Evolutionary conservation across 2,888 invertebrate species (phyloP), one percentile per base, ranked within the genome.

Genomic region (Physocephala rufipes): DNA sequence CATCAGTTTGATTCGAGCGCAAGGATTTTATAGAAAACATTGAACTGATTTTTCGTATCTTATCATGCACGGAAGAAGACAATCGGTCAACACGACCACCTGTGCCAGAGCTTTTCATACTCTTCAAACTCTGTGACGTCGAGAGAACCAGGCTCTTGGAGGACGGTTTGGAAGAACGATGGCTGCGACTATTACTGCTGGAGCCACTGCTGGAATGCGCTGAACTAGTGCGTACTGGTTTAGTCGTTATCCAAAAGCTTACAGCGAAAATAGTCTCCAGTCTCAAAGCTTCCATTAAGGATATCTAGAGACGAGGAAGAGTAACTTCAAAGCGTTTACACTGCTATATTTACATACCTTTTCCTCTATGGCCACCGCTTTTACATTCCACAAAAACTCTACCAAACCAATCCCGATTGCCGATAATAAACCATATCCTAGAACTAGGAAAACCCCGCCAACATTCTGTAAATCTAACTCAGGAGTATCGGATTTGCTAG

Each of bases 361-460:
- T 84, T 94, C 92, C 72, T 91, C 90, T 1, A 92, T 91, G 28
- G 93, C 90, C 63, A 94, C 90, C 80, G 93, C 89, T 76, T 92
- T 89, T 1, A 95, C 91, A 83, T 95, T 94, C 90, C 95, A 91
- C 21, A 95, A 86, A 82, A 97, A 96, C 84, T 98, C 96, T 24
- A 92, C 87, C 13, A 95, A 84, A 5, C 95, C 94, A 21, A 96
- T 90, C 2, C 92, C 74, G 53, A 93, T 87, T 0, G 95, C 93
- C 24, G 92, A 83, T 1, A 89, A 80, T 62, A 93, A 90, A 0
- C 96, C 96, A 12, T 89, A 86, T 1, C 91, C 90, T 9, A 97
- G 88, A 4, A 97, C 95, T 30, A 96, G 89, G 84, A 96, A 97
- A 61, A 96, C 95, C 76, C 97, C 96, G 76, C 96, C 96, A 0